Evolutionary conservation across 2,888 invertebrate genomes (phyloP).

Genomic region (Agriopis leucophaearia): DNA sequence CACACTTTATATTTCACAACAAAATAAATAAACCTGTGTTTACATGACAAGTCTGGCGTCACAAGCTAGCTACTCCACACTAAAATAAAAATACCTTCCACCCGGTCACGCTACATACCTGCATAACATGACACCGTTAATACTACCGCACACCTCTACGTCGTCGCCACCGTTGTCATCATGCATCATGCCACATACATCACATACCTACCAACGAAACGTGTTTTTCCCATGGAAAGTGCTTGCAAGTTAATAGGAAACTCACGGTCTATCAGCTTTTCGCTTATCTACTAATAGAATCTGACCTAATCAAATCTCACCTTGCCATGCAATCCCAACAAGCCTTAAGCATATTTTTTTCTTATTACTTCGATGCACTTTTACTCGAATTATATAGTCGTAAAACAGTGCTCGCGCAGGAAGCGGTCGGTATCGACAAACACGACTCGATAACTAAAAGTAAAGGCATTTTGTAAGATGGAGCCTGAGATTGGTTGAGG

Average conservation of each 20-base stretch:
- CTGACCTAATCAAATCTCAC: slow-evolving; percentile 64
- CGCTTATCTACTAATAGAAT: slow-evolving; percentile 26
- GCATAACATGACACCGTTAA: neutral
- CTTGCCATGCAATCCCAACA: slow-evolving; percentile 79
- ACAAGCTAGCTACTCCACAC: neutral
- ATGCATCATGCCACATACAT: neutral
- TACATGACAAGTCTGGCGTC: neutral
- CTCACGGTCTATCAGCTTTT: slow-evolving; percentile 6
- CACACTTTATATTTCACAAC: neutral
- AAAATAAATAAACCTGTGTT: slow-evolving; percentile 10
- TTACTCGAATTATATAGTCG: slow-evolving; percentile 50
- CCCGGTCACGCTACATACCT: neutral
- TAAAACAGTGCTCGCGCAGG: slow-evolving; percentile 31
- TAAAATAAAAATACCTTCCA: neutral
- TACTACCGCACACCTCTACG: neutral
- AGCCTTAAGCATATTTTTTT: slow-evolving; percentile 74
- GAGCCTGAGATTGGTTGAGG: slow-evolving; percentile 55
- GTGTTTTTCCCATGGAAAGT: slow-evolving; percentile 23
- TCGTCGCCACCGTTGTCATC: neutral
- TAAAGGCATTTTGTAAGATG: slow-evolving; percentile 53
- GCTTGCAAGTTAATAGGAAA: slow-evolving; percentile 11
- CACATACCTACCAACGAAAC: slow-evolving; percentile 11
- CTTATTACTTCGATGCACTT: slow-evolving; percentile 51
- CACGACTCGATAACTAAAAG: slow-evolving; percentile 53
- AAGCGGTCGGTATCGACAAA: slow-evolving; percentile 53